Evolutionary conservation across 2,797 vertebrate species (phyloP), one percentile per base, ranked within the genome.

Genomic region (Tarsius wallacei): DNA sequence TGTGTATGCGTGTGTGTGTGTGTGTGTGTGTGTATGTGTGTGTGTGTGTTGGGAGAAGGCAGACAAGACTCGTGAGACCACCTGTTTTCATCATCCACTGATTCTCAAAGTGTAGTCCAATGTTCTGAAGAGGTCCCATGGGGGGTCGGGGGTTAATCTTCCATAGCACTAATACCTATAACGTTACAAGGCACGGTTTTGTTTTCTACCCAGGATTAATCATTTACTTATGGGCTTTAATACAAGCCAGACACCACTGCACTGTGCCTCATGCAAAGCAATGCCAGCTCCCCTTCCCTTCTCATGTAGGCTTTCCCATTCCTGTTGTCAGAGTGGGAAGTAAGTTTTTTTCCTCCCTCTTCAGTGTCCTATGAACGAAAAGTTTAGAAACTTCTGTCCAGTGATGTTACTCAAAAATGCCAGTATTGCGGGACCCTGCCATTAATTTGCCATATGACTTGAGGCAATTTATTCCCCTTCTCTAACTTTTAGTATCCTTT

Each of bases 161-260:
- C 96, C 24, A 1, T 93, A 66, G 73, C 85, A 89, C 89, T 97
- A 93, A 96, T 93, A 94, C 97, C 97, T 98, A 94, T 97, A 97
- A 93, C 16, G 3, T 97, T 97, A 97, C 96, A 96, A 95, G 93
- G 82, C 73, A 47, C 7, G 88, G 80, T 95, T 98, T 97, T 98
- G 96, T 97, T 97, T 98, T 91, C 93, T 87, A 76, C 84, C 85
- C 91, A 33, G 68, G 78, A 98, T 98, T 98, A 98, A 97, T 97
- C 96, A 98, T 97, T 98, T 91, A 94, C 97, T 96, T 97, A 90
- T 93, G 95, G 93, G 55, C 87, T 97, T 91, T 97, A 98, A 98
- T 92, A 96, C 42, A 93, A 97, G 97, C 97, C 98, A 97, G 95
- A 97, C 78, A 76, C 78, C 87, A 80, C 89, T 87, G 97, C 80